Conservation (phyloP, 2,797 vertebrate genomes). For the Acridotheres tristis region DNA sequence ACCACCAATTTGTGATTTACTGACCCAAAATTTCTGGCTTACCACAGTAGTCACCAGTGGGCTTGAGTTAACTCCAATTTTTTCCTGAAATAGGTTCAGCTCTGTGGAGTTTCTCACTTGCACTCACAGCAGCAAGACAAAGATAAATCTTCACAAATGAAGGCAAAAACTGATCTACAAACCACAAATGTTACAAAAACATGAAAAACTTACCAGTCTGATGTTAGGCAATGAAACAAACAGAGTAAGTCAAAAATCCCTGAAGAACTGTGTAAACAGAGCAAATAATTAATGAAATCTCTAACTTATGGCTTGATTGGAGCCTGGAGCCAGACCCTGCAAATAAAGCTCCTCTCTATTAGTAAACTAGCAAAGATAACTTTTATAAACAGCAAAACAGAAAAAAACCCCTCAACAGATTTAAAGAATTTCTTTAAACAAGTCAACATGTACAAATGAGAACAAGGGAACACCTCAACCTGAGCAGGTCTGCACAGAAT, state of each 20-base stretch:
- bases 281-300: constrained; percentile 45
- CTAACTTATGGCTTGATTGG: constrained; percentile 58
- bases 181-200: neutral
- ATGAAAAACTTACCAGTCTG: constrained; percentile 1
- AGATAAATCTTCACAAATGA: neutral
- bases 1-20: neutral
- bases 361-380: neutral
- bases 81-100: neutral
- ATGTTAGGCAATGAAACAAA: constrained; percentile 32
- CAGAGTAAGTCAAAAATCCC: constrained; percentile 52
- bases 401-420: neutral
- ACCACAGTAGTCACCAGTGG: neutral
- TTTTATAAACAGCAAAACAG: neutral
- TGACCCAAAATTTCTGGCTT: neutral
- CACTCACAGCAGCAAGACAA: constrained; percentile 27
- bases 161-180: neutral
- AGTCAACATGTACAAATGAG: neutral
- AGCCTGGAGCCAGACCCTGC: constrained; percentile 52
- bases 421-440: neutral
- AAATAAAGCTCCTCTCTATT: constrained; percentile 40
- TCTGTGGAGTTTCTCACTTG: neutral
- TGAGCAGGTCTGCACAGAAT: neutral
- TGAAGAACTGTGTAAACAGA: constrained; percentile 69
- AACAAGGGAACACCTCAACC: neutral
- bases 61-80: neutral